Percentiles rank a stretch among this genome's conserved stretches.
phyloP scores from a whole-genome alignment of 2,113 vertebrate genomes.

The Phalacrocorax pelagicus region DNA sequence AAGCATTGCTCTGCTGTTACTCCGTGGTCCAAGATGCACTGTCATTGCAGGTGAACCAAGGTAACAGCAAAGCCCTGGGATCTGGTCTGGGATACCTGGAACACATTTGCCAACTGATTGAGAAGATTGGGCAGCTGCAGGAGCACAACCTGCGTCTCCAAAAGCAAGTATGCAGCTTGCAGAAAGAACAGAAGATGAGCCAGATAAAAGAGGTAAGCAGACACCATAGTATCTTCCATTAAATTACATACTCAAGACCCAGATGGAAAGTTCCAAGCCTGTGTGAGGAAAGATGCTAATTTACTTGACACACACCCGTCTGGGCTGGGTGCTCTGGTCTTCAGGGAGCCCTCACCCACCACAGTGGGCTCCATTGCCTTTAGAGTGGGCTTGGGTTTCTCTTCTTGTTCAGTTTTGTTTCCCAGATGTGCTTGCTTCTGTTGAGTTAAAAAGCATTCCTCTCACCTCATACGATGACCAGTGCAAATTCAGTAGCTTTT shows the following conservation, averaged over 20 bases:
- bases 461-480: background rate
- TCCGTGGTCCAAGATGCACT: background rate
- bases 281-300: background rate
- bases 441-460: background rate
- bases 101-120: conserved; percentile 88
- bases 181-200: conserved; percentile 76
- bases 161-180: conserved; percentile 79
- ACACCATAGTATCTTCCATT: background rate
- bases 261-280: background rate
- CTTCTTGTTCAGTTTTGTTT: background rate
- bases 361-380: background rate
- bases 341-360: background rate
- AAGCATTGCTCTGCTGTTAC: background rate
- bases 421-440: background rate
- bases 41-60: conserved; percentile 75
- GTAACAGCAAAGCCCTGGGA: conserved; percentile 65
- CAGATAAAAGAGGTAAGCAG: conserved; percentile 81
- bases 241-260: background rate
- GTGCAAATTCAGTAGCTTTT: background rate
- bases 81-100: conserved; percentile 86
- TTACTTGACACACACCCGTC: background rate
- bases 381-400: background rate
- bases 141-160: conserved; percentile 84
- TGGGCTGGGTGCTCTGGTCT: background rate
- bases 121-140: conserved; percentile 88